These are phyloP conservation scores for Egretta garzetta DNA, from an alignment of 2,113 vertebrate genomes.

Conservation along the genomic window DNA sequence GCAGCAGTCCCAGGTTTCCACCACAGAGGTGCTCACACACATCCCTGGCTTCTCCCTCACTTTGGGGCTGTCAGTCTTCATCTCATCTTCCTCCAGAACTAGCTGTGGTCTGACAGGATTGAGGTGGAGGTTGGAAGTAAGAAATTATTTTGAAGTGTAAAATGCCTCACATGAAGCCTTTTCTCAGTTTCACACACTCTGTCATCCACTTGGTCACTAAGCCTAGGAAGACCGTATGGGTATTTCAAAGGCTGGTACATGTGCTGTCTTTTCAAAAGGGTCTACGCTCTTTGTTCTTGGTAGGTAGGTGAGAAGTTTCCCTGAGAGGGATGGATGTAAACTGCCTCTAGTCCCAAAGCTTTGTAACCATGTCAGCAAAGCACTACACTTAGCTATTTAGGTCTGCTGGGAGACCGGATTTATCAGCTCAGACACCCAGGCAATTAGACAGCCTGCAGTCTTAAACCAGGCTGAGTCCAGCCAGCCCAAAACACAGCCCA, in stretches of 20 bases:
- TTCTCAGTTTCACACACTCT: not conserved
- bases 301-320: not conserved
- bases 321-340: not conserved
- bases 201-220: not conserved
- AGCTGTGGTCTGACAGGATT: not conserved
- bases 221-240: not conserved
- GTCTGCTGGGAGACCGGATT: not conserved
- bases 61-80: not conserved
- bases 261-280: not conserved
- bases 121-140: not conserved
- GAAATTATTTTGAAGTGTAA: not conserved
- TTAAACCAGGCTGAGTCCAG: not conserved
- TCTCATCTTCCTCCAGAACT: not conserved
- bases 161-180: not conserved
- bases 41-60: not conserved
- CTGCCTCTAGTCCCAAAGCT: not conserved
- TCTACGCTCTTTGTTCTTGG: accelerated
- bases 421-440: not conserved
- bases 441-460: not conserved
- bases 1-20: not conserved
- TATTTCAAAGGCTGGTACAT: not conserved
- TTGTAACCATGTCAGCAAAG: not conserved
- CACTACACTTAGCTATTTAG: not conserved
- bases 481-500: slow-evolving; percentile 1
- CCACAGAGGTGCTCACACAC: not conserved